Conservation (phyloP, 1,140 invertebrate species). For the Pseudoatta argentina region DNA sequence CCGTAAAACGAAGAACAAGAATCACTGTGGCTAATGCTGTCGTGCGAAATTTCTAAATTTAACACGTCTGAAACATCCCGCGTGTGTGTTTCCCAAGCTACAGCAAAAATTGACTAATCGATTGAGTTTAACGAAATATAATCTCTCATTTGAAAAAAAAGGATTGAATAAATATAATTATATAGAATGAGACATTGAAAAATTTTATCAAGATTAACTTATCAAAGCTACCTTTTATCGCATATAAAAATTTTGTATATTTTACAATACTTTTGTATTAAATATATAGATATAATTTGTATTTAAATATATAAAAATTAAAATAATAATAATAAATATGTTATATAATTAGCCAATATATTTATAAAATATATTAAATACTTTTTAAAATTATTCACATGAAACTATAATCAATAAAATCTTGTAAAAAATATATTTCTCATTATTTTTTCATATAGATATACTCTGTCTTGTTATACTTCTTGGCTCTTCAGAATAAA, state of each 20-base stretch:
- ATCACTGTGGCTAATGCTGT: conserved; percentile 54
- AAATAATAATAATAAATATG: too few species aligned
- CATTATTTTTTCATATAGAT: background rate
- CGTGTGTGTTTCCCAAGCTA: conserved; percentile 5
- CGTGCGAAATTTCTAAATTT: conserved; percentile 66
- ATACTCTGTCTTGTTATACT: background rate
- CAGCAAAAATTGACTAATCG: conserved; percentile 41
- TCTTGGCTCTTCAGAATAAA: background rate
- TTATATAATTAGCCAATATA: background rate
- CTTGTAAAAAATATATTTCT: background rate
- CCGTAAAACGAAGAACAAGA: conserved; percentile 54
- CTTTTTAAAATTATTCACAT: background rate
- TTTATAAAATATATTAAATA: background rate
- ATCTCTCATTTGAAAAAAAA: background rate
- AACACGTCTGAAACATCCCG: conserved; percentile 41
- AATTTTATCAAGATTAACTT: background rate
- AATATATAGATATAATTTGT: background rate
- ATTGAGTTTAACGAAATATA: conserved; percentile 14
- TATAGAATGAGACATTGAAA: background rate
- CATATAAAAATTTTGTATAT: background rate
- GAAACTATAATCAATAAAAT: background rate
- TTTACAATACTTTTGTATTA: conserved; percentile 1
- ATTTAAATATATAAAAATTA: too few species aligned
- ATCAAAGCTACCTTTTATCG: background rate
- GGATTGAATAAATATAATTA: background rate